Conservation (phyloP, 2,797 vertebrate species). For the Malurus leucopterus region DNA sequence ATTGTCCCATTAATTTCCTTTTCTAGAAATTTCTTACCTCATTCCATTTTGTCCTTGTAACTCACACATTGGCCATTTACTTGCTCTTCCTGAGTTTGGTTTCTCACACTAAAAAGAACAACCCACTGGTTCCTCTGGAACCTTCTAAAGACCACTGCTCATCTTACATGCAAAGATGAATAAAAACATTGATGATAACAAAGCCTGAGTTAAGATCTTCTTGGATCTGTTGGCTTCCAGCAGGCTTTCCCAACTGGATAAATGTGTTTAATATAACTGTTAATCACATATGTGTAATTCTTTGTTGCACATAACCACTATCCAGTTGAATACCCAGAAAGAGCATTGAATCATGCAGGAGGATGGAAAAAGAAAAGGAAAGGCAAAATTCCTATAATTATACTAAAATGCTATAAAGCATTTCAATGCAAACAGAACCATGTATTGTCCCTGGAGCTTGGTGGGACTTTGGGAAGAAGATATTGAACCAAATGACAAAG, state of each 20-base stretch:
- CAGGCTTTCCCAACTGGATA: not conserved
- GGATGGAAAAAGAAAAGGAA: not conserved
- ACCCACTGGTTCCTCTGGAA: not conserved
- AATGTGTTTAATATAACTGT: not conserved
- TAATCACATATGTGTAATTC: not conserved
- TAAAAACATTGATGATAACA: not conserved
- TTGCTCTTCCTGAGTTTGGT: not conserved
- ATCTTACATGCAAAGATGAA: not conserved
- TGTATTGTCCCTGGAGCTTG: not conserved
- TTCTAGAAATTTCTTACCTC: not conserved
- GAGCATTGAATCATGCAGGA: not conserved
- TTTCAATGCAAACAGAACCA: not conserved
- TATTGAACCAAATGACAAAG: not conserved
- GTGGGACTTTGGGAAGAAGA: not conserved
- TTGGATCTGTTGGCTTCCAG: not conserved
- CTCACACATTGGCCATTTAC: not conserved
- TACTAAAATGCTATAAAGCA: not conserved
- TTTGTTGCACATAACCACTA: not conserved
- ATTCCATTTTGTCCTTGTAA: not conserved
- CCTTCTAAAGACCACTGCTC: not conserved
- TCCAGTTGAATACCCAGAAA: not conserved
- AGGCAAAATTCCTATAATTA: not conserved
- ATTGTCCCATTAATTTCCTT: not conserved
- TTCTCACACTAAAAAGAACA: not conserved
- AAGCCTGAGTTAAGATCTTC: not conserved